Evolutionary conservation across 2,888 invertebrate species (phyloP), one percentile per base, ranked within the genome.

Genomic region (Watsonalla binaria): DNA sequence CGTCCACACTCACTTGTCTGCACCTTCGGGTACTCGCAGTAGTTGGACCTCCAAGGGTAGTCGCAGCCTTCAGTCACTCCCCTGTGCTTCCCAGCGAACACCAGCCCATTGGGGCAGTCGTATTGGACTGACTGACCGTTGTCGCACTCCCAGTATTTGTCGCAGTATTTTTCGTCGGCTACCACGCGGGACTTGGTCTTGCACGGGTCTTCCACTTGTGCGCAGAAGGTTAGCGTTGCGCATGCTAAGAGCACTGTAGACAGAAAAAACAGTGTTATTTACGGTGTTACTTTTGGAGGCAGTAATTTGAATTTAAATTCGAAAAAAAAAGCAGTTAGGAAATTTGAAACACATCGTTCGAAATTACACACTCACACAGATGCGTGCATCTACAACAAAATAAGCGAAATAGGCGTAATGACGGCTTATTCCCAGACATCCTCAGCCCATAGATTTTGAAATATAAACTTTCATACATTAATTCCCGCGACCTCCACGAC

Each of bases 31-130:
- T 90, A 91, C 59, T 96, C 96, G 84, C 97, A 97, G 84, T 96
- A 96, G 80, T 96, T 95, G 7, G 96, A 95, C 67, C 96, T 92
- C 96, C 96, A 96, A 0, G 96, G 96, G 72, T 97, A 97, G 83
- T 97, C 96, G 75, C 97, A 97, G 2, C 96, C 96, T 74, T 97
- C 96, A 1, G 96, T 96, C 7, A 97, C 96, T 5, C 96, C 97
- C 48, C 96, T 92, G 72, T 96, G 95, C 78, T 96, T 96, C 5
- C 97, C 97, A 14, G 97, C 96, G 86, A 95, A 97, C 48, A 97
- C 97, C 63, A 97, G 90, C 0, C 97, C 97, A 74, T 97, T 97
- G 54, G 97, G 97, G 74, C 97, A 97, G 86, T 97, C 96, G 81
- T 96, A 96, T 56, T 97, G 92, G 61, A 96, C 94, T 0, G 96